These are phyloP conservation scores for Diadophis punctatus DNA, from an alignment of 2,113 vertebrate genomes.

Conservation along the genomic window DNA sequence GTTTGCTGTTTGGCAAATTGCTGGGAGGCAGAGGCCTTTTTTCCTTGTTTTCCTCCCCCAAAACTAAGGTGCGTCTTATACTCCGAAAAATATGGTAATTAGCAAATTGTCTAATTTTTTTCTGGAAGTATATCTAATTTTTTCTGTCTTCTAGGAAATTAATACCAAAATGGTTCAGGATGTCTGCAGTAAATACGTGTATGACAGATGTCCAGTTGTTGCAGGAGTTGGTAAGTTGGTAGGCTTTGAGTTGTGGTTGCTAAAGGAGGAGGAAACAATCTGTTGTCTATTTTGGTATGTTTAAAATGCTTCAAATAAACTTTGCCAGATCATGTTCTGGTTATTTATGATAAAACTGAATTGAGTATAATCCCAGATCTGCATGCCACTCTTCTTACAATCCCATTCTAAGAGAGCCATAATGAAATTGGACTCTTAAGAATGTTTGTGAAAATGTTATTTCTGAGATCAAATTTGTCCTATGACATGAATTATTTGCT, in stretches of 20 bases:
- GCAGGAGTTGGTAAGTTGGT: conserved; percentile 83
- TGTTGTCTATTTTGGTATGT: neutral
- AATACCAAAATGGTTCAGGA: conserved; percentile 79
- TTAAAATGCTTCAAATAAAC: neutral
- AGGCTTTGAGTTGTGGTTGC: neutral
- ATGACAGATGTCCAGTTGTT: conserved; percentile 92
- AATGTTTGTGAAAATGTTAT: conserved; percentile 25
- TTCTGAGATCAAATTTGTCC: conserved; percentile 35
- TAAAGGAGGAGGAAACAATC: neutral
- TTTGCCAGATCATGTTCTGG: neutral
- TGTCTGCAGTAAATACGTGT: conserved; percentile 89
- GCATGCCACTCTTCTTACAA: conserved; percentile 24
- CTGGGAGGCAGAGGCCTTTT: no score
- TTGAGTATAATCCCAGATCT: neutral
- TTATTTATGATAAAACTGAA: neutral
- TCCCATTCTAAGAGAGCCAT: neutral
- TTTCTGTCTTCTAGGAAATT: conserved; percentile 74
- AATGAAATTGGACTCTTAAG: conserved; percentile 20
- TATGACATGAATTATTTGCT: conserved; percentile 27
- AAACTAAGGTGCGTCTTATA: no score
- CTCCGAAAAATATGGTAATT: no score
- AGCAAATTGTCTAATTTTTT: neutral
- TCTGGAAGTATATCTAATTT: neutral
- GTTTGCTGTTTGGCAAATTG: no score
- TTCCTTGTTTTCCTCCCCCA: no score